Evolutionary conservation across 2,888 invertebrate genomes (phyloP).

Genomic region (Eledona agricola): DNA sequence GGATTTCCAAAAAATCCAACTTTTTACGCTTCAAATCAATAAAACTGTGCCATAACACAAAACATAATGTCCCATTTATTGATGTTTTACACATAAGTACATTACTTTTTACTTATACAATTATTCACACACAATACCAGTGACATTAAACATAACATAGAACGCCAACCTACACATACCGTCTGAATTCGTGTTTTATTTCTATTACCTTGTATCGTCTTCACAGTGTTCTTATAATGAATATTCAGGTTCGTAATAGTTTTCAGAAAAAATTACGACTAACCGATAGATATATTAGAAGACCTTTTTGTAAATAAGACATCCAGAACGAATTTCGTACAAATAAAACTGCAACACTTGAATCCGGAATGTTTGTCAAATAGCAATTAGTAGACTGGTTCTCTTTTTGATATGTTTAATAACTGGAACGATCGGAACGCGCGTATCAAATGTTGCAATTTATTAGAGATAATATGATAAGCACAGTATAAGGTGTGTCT

Average conservation of each 20-base stretch:
- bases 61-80: conserved; percentile 24
- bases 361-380: conserved; percentile 14
- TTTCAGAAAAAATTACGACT: neutral
- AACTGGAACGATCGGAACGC: no score
- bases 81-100: conserved; percentile 17
- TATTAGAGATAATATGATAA: conserved; percentile 8
- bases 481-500: conserved; percentile 11
- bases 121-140: conserved; percentile 17
- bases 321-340: conserved; percentile 5
- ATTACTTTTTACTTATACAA: conserved; percentile 18
- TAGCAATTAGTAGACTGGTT: no score
- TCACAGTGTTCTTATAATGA: no score
- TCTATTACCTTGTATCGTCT: conserved; percentile 15
- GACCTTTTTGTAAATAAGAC: conserved; percentile 8
- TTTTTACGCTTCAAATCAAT: no score
- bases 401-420: conserved; percentile 4
- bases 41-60: conserved; percentile 4
- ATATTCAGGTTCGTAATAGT: no score
- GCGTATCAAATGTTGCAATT: conserved; percentile 23
- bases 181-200: conserved; percentile 1
- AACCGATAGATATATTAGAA: conserved; percentile 23
- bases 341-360: conserved; percentile 19
- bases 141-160: conserved; percentile 30
- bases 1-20: no score
- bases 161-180: conserved; percentile 19